Evolutionary conservation across 37 sponge, comb jelly and placozoan species (phyloP).

Genomic region (Tethya wilhelma): DNA sequence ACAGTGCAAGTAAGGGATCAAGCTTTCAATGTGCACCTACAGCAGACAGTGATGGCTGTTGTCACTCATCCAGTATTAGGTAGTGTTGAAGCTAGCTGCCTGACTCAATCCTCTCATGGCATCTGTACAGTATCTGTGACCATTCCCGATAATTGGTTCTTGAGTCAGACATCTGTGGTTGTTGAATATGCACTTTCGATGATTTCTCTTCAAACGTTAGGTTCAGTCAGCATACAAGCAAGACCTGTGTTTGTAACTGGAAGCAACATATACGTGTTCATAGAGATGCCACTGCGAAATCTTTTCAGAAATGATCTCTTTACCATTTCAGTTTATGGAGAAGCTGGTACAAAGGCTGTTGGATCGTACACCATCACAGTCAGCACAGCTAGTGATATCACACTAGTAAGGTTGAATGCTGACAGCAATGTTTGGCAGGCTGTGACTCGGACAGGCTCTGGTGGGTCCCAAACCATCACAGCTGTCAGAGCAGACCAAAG

Average conservation of each 20-base stretch:
- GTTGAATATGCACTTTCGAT: conserved; percentile 13
- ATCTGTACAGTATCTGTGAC: conserved; percentile 35
- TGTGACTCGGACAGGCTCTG: background rate
- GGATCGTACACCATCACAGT: conserved; percentile 42
- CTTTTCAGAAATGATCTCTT: conserved; percentile 29
- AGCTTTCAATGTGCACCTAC: conserved; percentile 20
- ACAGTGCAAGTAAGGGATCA: conserved; percentile 71
- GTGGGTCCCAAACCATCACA: conserved; percentile 24
- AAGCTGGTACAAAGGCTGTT: conserved; percentile 19
- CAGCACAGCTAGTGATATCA: background rate
- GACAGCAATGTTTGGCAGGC: conserved; percentile 22
- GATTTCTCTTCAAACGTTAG: background rate
- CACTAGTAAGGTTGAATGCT: background rate
- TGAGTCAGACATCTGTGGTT: background rate
- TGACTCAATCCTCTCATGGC: conserved; percentile 13
- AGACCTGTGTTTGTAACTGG: conserved; percentile 1
- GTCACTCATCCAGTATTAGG: conserved; percentile 14
- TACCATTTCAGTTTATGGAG: conserved; percentile 38
- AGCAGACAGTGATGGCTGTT: conserved; percentile 11
- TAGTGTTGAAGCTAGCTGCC: background rate
- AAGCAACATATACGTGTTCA: conserved; percentile 14
- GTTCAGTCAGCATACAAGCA: conserved; percentile 9
- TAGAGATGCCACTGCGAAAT: conserved; percentile 37
- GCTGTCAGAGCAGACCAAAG: conserved; percentile 31
- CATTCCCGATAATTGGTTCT: conserved; percentile 58